A percentile compares a stretch with the other conserved stretches of the same genome.
These are phyloP conservation scores for Mythimna ferrago DNA, from an alignment of 2,888 invertebrate genomes.

Conservation along the genomic window DNA sequence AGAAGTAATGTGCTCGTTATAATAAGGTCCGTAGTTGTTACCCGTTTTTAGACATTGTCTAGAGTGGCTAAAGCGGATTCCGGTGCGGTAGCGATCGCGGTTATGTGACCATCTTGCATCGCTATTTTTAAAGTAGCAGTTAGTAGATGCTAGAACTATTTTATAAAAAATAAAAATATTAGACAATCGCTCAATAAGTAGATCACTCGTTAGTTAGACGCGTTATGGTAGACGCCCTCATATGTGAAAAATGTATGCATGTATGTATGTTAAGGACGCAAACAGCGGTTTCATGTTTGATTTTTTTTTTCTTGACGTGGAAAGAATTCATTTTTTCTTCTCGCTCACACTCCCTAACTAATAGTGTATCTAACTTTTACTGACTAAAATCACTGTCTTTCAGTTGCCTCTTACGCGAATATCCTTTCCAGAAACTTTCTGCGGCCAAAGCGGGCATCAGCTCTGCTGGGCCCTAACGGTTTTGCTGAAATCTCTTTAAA, in stretches of 20 bases:
- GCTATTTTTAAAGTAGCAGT: background rate
- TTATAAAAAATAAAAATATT: background rate
- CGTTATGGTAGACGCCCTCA: background rate
- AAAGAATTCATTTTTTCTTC: no score
- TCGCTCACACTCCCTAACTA: no score
- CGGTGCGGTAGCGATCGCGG: background rate
- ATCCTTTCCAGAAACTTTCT: no score
- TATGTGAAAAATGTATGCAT: no score
- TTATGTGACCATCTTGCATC: background rate
- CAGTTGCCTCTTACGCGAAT: no score
- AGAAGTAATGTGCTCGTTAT: constrained; percentile 46
- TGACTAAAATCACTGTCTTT: no score
- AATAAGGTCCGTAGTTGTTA: constrained; percentile 32
- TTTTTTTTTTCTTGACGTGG: background rate
- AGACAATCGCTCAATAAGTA: background rate
- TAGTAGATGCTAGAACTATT: background rate
- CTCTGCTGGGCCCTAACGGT: no score
- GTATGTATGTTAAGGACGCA: background rate
- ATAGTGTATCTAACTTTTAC: no score
- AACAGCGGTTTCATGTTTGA: background rate
- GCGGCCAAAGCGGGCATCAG: no score
- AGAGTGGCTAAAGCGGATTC: background rate
- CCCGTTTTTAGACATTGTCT: constrained; percentile 2
- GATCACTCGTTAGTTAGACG: background rate
- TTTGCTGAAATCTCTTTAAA: no score